phyloP scores from a whole-genome alignment of 2,797 vertebrate genomes.

The Cygnus olor region DNA sequence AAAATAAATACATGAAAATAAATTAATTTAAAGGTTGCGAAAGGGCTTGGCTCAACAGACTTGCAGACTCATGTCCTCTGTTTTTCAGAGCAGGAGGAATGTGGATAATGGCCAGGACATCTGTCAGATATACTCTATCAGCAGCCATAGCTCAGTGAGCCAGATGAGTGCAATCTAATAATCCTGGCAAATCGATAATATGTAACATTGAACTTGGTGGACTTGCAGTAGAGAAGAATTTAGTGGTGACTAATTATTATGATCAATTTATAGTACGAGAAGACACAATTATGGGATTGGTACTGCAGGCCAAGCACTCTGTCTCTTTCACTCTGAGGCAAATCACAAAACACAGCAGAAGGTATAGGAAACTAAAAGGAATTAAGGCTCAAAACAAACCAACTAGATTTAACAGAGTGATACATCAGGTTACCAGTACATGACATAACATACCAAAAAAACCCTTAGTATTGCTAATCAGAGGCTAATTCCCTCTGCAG shows the following conservation, averaged over 20 bases:
- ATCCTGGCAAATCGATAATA: constrained; percentile 23
- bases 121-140: constrained; percentile 51
- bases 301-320: not conserved
- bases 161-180: constrained; percentile 34
- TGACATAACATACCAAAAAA: not conserved
- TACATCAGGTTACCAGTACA: not conserved
- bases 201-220: not conserved
- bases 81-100: constrained; percentile 55
- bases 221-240: not conserved
- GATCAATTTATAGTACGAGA: not conserved
- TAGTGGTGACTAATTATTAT: not conserved
- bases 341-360: not conserved
- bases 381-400: not conserved
- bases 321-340: no score
- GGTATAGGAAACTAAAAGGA: not conserved
- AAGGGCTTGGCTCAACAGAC: constrained; percentile 16
- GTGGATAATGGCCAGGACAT: constrained; percentile 56
- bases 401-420: not conserved
- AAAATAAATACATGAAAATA: constrained; percentile 44
- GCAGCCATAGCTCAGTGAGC: constrained; percentile 17
- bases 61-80: constrained; percentile 47
- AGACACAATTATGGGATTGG: not conserved
- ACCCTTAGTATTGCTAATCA: accelerated
- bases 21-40: not conserved
- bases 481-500: not conserved